Evolutionary conservation across 2,797 vertebrate genomes (phyloP), one percentile per base, ranked within the genome.

Genomic region (Thamnophis elegans): DNA sequence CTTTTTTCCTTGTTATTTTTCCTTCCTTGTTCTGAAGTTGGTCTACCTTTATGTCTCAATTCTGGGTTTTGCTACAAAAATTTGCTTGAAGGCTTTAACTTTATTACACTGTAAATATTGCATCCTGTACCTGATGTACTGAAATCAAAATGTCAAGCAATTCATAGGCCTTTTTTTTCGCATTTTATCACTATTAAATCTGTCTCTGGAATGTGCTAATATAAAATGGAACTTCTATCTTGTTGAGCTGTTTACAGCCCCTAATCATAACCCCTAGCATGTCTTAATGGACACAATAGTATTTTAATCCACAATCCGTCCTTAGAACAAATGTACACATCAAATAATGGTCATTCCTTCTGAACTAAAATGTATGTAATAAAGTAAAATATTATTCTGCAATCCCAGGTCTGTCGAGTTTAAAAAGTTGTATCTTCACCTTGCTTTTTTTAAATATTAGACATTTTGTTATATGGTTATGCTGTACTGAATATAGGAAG

Each of bases 401-500:
- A 78, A 28, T 10, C 42, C 56, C 88, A 88, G 18, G 11, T 51
- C n/a, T 65, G 32, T 54, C 78, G 47, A 25, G 20, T 82, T 47
- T 82, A 25, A 82, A 82, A 47, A 47, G 36, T 20, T 82, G 36
- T 47, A 47, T 4, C 73, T 82, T 82, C 36, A 22, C n/a, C 32
- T 73, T 73, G 68, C 78, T 82, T 82, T 47, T 47, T 82, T 82
- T 90, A 13, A 59, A 36, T 62, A 25, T 12, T 91, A 78, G 9
- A 58, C 28, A 56, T 90, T 92, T 85, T 90, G 59, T 55, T 95
- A 47, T 90, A 92, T 94, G 51, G 51, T 93, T 88, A 90, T 91
- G 62, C 87, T 58, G 92, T 93, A 94, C 88, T n/a, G 73, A 90
- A 92, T 90, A 96, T 87, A 91, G 93, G 93, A 92, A 94, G 91